Evolutionary conservation across 2,797 vertebrate genomes (phyloP).

Genomic region (Premnoplex brunnescens): DNA sequence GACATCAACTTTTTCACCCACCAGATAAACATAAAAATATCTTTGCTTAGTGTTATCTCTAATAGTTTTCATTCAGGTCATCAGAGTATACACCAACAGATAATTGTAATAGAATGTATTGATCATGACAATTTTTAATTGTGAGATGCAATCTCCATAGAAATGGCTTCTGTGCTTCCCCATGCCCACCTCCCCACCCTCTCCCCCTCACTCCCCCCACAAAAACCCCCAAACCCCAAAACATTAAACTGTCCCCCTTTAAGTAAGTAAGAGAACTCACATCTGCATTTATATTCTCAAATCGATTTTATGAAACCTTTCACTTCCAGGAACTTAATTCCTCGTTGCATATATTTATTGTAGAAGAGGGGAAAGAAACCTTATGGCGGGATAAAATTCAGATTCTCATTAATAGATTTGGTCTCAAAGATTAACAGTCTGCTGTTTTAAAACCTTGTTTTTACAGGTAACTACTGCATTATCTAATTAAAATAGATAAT

Average conservation of each 20-base stretch:
- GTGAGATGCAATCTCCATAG: not conserved
- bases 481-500: not conserved
- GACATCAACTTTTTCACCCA: not conserved
- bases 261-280: not conserved
- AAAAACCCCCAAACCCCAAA: no score
- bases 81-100: not conserved
- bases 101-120: not conserved
- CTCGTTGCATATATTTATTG: not conserved
- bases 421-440: not conserved
- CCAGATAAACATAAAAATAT: not conserved
- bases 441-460: not conserved
- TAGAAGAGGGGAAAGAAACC: not conserved
- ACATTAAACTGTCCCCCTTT: not conserved
- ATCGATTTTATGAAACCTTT: not conserved
- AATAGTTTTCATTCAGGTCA: not conserved
- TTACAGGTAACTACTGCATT: not conserved
- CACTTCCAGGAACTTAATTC: not conserved
- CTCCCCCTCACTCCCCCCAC: accelerated
- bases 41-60: not conserved
- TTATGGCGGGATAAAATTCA: not conserved
- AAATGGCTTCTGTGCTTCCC: not conserved
- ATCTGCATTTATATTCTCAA: not conserved
- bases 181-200: accelerated
- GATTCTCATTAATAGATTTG: not conserved
- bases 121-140: not conserved